A percentile compares a stretch with the other conserved stretches of the same genome.
Conservation (phyloP, 2,888 invertebrate species). For the Girardia tigrina region DNA sequence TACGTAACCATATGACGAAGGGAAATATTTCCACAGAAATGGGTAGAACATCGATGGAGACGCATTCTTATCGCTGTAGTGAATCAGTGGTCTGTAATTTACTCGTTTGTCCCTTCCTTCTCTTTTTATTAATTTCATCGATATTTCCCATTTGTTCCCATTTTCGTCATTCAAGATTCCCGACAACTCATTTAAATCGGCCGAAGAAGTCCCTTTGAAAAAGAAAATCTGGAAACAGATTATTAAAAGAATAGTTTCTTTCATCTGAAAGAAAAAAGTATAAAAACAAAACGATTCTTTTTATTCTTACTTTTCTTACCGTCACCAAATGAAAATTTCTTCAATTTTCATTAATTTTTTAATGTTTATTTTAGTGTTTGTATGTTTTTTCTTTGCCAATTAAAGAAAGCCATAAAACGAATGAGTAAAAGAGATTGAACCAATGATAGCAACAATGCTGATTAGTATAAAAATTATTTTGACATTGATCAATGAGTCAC, state of each 20-base stretch:
- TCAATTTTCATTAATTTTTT: not conserved
- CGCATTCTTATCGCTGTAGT: not conserved
- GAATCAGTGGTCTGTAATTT: not conserved
- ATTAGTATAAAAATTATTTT: not conserved
- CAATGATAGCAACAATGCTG: not conserved
- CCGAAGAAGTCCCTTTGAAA: not conserved
- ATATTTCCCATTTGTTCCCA: not conserved
- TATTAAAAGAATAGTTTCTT: not conserved
- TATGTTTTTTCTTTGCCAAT: not conserved
- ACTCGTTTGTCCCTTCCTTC: not conserved
- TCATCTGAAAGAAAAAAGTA: not conserved
- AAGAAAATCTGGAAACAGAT: not conserved
- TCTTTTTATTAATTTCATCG: not conserved
- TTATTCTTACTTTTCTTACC: not conserved
- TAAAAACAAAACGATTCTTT: not conserved
- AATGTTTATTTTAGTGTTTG: not conserved
- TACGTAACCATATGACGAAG: not conserved
- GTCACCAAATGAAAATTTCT: not conserved
- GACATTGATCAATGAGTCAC: not conserved
- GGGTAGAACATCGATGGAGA: not conserved
- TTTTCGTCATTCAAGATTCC: not conserved
- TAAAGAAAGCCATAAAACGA: not conserved
- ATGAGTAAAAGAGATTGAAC: not conserved
- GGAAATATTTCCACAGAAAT: not conserved
- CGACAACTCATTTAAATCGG: not conserved